phyloP scores from a whole-genome alignment of 2,888 invertebrate genomes.

The Meganola albula region DNA sequence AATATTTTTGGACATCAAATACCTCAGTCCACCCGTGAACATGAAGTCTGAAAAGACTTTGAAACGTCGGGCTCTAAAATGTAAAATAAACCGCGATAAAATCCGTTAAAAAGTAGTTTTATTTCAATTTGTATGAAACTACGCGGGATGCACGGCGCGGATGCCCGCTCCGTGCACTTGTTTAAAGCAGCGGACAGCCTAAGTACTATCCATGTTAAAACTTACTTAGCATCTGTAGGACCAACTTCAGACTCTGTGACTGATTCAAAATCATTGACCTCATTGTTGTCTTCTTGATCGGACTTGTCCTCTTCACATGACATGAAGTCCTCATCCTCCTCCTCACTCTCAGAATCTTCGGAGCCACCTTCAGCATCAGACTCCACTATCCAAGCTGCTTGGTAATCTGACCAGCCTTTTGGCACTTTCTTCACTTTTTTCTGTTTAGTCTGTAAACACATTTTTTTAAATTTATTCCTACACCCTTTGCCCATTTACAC shows the following conservation, averaged over 20 bases:
- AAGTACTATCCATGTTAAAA: neutral
- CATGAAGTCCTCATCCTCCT: conserved; percentile 63
- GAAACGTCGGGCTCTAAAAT: too few relatives aligned
- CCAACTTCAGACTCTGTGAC: conserved; percentile 81
- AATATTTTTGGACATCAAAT: too few relatives aligned
- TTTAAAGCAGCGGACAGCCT: neutral
- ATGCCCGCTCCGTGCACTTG: too few relatives aligned
- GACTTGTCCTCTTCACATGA: conserved; percentile 74
- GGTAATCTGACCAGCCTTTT: conserved; percentile 97
- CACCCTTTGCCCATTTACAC: too few relatives aligned
- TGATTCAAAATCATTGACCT: conserved; percentile 83
- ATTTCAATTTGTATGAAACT: too few relatives aligned
- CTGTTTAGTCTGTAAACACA: conserved; percentile 64
- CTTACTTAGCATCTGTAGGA: conserved; percentile 77
- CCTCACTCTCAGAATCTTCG: conserved; percentile 56
- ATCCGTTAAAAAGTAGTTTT: too few relatives aligned
- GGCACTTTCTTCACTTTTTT: conserved; percentile 90
- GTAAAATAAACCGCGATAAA: too few relatives aligned
- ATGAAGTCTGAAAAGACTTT: too few relatives aligned
- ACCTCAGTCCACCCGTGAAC: too few relatives aligned
- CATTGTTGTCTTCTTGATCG: conserved; percentile 69
- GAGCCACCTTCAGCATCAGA: conserved; percentile 78
- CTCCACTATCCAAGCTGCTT: conserved; percentile 95
- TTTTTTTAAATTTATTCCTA: too few relatives aligned
- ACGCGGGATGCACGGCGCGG: too few relatives aligned